Evolutionary conservation across 2,888 invertebrate species (phyloP).

Genomic region (Zonitis immaculata): DNA sequence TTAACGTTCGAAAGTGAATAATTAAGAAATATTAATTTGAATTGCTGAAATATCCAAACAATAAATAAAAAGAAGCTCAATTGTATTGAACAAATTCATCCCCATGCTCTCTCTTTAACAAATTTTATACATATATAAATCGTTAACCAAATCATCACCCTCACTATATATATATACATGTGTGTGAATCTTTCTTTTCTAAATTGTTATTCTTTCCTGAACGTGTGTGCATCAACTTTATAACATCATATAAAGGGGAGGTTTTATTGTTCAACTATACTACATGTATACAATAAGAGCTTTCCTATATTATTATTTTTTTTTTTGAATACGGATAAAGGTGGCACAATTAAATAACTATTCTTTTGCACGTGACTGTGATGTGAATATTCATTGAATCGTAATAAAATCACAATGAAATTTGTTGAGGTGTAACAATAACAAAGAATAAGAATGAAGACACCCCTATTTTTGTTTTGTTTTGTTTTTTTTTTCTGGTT

Average conservation of each 20-base stretch:
- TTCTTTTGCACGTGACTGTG: not conserved
- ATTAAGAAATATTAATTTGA: slow-evolving; percentile 40
- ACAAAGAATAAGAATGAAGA: no score
- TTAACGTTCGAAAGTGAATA: slow-evolving; percentile 40
- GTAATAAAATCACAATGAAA: not conserved
- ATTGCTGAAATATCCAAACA: slow-evolving; percentile 30
- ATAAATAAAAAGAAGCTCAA: slow-evolving; percentile 4
- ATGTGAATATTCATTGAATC: not conserved
- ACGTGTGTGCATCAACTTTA: slow-evolving; percentile 1
- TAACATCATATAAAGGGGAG: not conserved
- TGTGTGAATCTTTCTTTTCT: slow-evolving; percentile 3
- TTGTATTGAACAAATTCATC: not conserved
- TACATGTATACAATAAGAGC: not conserved
- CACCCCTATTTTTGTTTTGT: slow-evolving; percentile 5
- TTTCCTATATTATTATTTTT: not conserved
- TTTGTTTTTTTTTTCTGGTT: slow-evolving; percentile 1
- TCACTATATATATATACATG: not conserved
- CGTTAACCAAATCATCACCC: slow-evolving; percentile 8
- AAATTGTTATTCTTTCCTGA: slow-evolving; percentile 21
- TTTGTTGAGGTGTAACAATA: no score
- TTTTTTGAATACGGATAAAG: not conserved
- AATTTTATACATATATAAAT: not conserved
- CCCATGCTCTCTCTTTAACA: not conserved
- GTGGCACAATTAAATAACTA: not conserved
- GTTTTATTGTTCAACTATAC: not conserved